Base-by-base conservation (phyloP, 2,797 vertebrate genomes). In the Phataginus tricuspis region DNA sequence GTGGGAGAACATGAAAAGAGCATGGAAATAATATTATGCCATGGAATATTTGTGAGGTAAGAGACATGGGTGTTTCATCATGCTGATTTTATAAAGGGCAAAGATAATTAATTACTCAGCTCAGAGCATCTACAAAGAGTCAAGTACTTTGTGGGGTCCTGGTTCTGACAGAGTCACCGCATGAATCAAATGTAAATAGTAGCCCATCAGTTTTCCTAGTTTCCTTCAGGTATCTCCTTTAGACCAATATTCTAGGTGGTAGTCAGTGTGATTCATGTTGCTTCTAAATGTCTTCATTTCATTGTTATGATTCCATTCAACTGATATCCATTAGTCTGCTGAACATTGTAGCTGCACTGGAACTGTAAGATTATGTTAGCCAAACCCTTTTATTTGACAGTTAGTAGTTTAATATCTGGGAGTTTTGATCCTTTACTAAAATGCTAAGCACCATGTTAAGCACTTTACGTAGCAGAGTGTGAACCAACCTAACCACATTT, bases 101-200 rank as follows among this genome's bases (percentile, higher is more conserved):
- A 80, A 83, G 84, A 74, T 63, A 90, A 75, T 86, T 90, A 82
- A 94, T 71, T 63, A 92, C 57, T 71, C 23, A 87, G 16, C 55
- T 37, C 31, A 42, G 51, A 66, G 31, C 21, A 79, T 83, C 86
- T 91, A 8, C 14, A 66, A 77, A 49, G 66, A 94, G 42, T 80
- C 53, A 79, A 77, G 79, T 34, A 13, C 87, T 49, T 55, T 16
- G 37, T 19, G 19, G 69, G 49, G 74, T 18, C 53, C 39, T 27
- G 42, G 29, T 34, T 89, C 53, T 34, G 64, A 31, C 14, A 55
- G 29, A 86, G 14, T 94, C 31, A 59, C 14, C 7, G 25, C 25
- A 18, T 21, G 19, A 84, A 59, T 51, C 7, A 23, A 18, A 59
- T 61, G 12, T 61, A 45, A 80, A 51, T 23, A 25, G 31, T 68